Evolutionary conservation across 2,113 vertebrate genomes (phyloP), one percentile per base, ranked within the genome.

Genomic region (Neogobius melanostomus): DNA sequence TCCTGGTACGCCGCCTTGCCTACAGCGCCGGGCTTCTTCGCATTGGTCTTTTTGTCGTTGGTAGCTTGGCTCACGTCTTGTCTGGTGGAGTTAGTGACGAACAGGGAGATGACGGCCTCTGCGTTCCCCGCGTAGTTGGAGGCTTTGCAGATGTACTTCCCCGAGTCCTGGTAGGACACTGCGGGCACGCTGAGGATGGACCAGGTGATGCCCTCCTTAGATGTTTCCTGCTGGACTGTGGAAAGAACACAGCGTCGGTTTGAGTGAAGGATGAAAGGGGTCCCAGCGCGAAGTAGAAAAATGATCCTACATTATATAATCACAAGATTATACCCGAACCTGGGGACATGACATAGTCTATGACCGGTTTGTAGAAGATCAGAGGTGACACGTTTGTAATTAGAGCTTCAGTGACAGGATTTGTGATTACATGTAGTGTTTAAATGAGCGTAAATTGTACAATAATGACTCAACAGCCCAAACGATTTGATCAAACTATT

Each of bases 121-220:
- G 96, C 94, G 12, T 91, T 93, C 7, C 98, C 98, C 6, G 95
- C 91, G 43, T 96, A 96, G 82, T 98, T 99, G 83, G 93, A 92
- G 28, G 96, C 97, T 88, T 94, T 95, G 83, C 98, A 99, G 72
- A 98, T 85, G 78, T 98, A 99, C 87, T 97, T 96, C 51, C 98
- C 98, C 0, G 98, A 95, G 82, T 99, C 96, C 0, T 87, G 90
- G 53, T 90, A 92, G 28, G 96, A 96, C 61, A 96, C 95, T 0
- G 90, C 92, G 14, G 94, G 92, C 52, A 99, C 90, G 50, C 93
- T 95, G 73, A 99, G 90, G 82, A 97, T 93, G 66, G 94, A 95
- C 98, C 97, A 98, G 74, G 94, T 95, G 36, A 95, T 95, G 72
- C 96, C 96, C 6, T 98, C 96, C 36, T 95, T 94, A 46, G 96